Base-by-base conservation (phyloP, 2,888 invertebrate species). In the Augiades crinisus region DNA sequence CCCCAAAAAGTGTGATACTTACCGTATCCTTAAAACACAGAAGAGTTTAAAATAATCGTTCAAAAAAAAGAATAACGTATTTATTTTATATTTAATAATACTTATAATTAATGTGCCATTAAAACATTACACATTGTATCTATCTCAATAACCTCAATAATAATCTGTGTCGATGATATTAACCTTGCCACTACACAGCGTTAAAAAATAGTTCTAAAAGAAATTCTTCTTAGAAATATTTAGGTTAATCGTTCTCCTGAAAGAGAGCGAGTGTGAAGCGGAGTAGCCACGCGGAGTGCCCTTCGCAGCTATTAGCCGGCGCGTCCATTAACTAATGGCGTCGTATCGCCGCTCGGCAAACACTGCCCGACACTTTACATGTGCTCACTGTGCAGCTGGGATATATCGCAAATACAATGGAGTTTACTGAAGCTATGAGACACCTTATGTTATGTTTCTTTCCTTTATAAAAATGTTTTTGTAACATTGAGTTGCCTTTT, bases 311-410 rank as follows among this genome's bases (percentile, higher is more conserved):
- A 55, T 62, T 64, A 59, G 46, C 52, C 53, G 52, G 58, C 14
- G 54, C 64, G 66, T 80, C 85, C 83, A 85, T 85, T 84, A 81
- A 78, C 75, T 83, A 83, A 84, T 83, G 78, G 76, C 64, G 53
- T 63, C 46, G 53, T 55, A 81, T 60, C 75, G 67, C 70, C 68
- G 65, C 71, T 72, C 64, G 58, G 67, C 72, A 82, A 53, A 53
- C 45, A 57, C 51, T 50, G 44, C 5, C 21, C 12, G 16, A n/a
- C 7, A 16, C 10, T 40, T 10, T 13, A 7, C 24, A 27, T 40
- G 27, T 16, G 40, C 16, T 27, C 10, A 10, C 16, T 27, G 16
- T 27, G 30, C 10, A 10, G 5, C 27, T 10, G 10, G 10, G 16
- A 16, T 40, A 27, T 40, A 16, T 40, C 24, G 16, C 40, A n/a